phyloP scores from a whole-genome alignment of 2,888 invertebrate genomes.

The Drosophila tripunctata region DNA sequence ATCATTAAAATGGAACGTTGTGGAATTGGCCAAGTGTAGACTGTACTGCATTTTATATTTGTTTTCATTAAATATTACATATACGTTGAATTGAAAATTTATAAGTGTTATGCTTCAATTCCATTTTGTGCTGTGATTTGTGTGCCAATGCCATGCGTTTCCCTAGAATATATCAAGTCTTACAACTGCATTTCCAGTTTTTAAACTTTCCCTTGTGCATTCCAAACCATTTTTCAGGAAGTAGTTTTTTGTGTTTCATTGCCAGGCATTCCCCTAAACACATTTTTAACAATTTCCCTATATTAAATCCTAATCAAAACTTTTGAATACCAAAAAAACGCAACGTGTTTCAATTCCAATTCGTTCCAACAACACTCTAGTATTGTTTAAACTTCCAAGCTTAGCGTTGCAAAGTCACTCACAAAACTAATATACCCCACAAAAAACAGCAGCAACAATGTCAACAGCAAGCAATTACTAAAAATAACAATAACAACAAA shows the following conservation, averaged over 20 bases:
- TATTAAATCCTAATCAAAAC: no score
- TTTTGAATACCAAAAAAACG: no score
- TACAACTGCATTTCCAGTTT: background rate
- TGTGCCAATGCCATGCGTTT: background rate
- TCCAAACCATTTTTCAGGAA: no score
- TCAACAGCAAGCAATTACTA: background rate
- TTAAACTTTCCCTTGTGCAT: background rate
- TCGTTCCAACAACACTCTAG: no score
- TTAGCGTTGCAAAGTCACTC: background rate
- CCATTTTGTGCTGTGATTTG: background rate
- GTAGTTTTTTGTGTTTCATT: background rate
- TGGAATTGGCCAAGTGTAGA: background rate
- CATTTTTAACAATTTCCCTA: background rate
- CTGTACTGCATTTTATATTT: background rate
- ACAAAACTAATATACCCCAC: background rate
- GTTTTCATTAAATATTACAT: no score
- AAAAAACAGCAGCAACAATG: background rate
- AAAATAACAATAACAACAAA: conserved; percentile 3
- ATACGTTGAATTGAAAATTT: background rate
- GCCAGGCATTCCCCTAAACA: no score
- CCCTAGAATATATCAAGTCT: background rate
- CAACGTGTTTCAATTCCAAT: background rate
- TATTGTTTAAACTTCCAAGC: no score
- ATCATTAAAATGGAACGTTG: background rate
- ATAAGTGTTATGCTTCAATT: background rate